Evolutionary conservation across 2,797 vertebrate genomes (phyloP).

Genomic region (Anolis apletophallus): DNA sequence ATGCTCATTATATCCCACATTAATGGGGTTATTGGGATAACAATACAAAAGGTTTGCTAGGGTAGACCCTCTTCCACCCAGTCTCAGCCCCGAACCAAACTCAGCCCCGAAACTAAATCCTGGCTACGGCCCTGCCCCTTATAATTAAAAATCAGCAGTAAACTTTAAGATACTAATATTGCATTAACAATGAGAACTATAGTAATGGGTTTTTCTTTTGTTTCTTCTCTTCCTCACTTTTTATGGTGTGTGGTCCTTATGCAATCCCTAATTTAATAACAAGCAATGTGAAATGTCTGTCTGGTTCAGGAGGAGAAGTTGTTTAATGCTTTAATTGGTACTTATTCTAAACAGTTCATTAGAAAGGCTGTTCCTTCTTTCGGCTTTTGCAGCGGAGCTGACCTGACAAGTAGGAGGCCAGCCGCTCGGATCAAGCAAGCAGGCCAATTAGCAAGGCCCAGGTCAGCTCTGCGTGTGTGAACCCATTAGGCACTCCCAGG

Average conservation of each 20-base stretch:
- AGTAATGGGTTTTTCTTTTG: conserved; percentile 3
- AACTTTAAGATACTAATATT: background rate
- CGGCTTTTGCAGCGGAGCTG: conserved; percentile 51
- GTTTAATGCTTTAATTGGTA: conserved; percentile 74
- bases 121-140: too few relatives aligned
- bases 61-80: too few relatives aligned
- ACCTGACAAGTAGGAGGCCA: conserved; percentile 56
- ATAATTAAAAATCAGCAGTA: background rate
- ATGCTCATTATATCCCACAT: too few relatives aligned
- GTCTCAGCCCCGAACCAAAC: too few relatives aligned
- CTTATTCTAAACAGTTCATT: conserved; percentile 73
- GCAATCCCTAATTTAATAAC: conserved; percentile 59
- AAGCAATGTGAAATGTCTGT: conserved; percentile 41
- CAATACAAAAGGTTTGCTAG: too few relatives aligned
- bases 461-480: conserved; percentile 39
- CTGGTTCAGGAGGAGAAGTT: conserved; percentile 42
- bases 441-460: conserved; percentile 57
- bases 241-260: conserved; percentile 3
- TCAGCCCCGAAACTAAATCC: too few relatives aligned
- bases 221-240: background rate
- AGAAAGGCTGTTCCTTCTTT: conserved; percentile 64
- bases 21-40: too few relatives aligned
- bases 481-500: conserved; percentile 14
- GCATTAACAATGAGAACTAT: background rate
- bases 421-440: conserved; percentile 37